Evolutionary conservation across 2,888 invertebrate genomes (phyloP), one percentile per base, ranked within the genome.

Genomic region (Esperia sulphurella): DNA sequence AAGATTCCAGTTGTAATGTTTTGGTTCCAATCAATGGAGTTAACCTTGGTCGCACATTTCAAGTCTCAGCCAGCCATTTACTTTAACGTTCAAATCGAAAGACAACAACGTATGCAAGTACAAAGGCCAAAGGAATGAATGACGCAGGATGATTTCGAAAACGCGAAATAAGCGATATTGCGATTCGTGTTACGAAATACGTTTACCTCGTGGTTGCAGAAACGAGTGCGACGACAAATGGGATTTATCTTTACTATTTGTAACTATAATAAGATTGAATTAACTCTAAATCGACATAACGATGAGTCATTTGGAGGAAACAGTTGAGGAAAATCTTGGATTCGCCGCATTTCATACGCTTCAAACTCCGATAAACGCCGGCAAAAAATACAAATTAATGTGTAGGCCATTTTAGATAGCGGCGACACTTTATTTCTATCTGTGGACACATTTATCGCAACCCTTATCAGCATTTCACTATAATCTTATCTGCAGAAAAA

Each of bases 61-160:
- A 43, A 33, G 10, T 43, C 31, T 14, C 41, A 43, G 42, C 45
- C 41, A 45, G 43, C 45, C 39, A 37, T 41, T 46, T 46, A 50
- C 43, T 43, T 43, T 14, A 14, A 21, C 14, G 30, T 41, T 42
- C 38, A 37, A 28, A 41, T 48, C 35, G 51, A 45, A 65, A 61
- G 55, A 56, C 58, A 57, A 61, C 63, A 65, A 63, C 67, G 58
- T 56, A 61, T 61, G 68, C 68, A 70, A 77, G 75, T 73, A 75
- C 71, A 65, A 69, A 76, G 72, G 71, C 68, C 66, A 59, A 65
- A 72, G 78, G 78, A 81, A 80, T 72, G 77, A 79, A 79, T 86
- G 87, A 86, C 86, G 84, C 79, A 81, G 84, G 79, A 79, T 72
- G 75, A 75, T 89, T 87, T 87, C 89, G 88, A 89, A 83, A 89